Evolutionary conservation across 2,797 vertebrate species (phyloP).

Genomic region (Muscicapa striata): DNA sequence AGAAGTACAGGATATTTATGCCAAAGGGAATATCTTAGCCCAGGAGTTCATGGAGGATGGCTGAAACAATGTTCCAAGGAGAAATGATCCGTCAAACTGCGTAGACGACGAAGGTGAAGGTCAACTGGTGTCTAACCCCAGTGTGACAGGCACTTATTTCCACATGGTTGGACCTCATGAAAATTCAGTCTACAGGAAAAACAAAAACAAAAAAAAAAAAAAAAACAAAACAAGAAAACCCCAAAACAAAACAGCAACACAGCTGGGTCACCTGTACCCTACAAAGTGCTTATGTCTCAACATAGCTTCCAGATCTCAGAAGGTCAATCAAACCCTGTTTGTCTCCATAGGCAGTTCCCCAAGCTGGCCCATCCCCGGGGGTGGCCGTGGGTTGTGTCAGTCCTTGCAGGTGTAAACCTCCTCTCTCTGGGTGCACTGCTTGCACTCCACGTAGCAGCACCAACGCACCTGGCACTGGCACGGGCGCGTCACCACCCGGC

Average conservation of each 20-base stretch:
- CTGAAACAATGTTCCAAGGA: not conserved
- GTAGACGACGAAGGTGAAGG: not conserved
- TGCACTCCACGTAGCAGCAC: constrained; percentile 99
- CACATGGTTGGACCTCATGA: constrained; percentile 57
- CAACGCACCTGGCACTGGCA: constrained; percentile 99
- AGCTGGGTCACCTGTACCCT: constrained; percentile 68
- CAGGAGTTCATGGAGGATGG: not conserved
- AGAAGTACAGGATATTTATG: not conserved
- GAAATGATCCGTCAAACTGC: not conserved
- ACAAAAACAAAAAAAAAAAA: not conserved
- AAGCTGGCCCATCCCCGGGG: not conserved
- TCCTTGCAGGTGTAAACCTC: constrained; percentile 98
- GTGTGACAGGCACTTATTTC: constrained; percentile 65
- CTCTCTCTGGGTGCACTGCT: constrained; percentile 96
- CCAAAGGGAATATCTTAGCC: not conserved
- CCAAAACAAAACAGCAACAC: constrained; percentile 61
- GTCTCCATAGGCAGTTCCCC: constrained; percentile 54
- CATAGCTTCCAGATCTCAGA: constrained; percentile 59
- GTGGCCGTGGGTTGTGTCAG: not conserved
- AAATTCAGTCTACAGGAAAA: constrained; percentile 50
- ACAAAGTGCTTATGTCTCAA: constrained; percentile 74
- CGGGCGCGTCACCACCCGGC: constrained; percentile 92
- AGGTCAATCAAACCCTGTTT: constrained; percentile 71
- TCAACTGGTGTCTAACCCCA: constrained; percentile 48
- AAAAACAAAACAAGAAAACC: not conserved